phyloP scores from a whole-genome alignment of 2,797 vertebrate genomes.

The Sylvia borin region DNA sequence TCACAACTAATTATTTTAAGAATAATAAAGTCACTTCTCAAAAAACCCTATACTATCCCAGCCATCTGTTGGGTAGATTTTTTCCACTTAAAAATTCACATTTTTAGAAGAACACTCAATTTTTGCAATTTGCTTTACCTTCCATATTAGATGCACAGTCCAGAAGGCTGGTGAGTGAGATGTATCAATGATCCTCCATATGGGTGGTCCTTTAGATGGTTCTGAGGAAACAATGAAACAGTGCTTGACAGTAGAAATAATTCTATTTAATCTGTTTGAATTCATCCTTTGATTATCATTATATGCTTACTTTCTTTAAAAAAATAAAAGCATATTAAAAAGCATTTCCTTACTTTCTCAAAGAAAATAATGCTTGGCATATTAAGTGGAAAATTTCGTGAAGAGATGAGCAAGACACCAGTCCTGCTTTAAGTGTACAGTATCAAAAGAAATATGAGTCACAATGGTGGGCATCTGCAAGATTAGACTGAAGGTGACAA shows the following conservation, averaged over 20 bases:
- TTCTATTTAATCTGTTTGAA: not conserved
- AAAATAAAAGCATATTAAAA: not conserved
- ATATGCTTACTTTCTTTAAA: not conserved
- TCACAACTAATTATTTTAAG: not conserved
- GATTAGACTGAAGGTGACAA: not conserved
- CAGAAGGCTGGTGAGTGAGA: not conserved
- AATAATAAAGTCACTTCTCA: not conserved
- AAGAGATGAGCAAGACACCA: not conserved
- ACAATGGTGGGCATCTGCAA: not conserved
- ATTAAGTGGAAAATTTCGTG: not conserved
- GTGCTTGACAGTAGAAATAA: not conserved
- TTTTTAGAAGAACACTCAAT: not conserved
- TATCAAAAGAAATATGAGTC: not conserved
- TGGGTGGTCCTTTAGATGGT: conserved; percentile 81
- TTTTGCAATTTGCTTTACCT: conserved; percentile 78
- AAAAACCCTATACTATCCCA: not conserved
- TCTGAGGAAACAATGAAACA: conserved; percentile 66
- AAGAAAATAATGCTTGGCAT: not conserved
- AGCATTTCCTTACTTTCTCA: not conserved
- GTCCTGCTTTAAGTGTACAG: not conserved
- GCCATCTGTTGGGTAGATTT: not conserved
- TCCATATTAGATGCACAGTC: conserved; percentile 81
- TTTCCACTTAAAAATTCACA: not conserved
- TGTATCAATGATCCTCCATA: conserved; percentile 81
- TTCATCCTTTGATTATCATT: not conserved